Evolutionary conservation across 2,113 vertebrate species (phyloP).

Genomic region (Phrynosoma platyrhinos): DNA sequence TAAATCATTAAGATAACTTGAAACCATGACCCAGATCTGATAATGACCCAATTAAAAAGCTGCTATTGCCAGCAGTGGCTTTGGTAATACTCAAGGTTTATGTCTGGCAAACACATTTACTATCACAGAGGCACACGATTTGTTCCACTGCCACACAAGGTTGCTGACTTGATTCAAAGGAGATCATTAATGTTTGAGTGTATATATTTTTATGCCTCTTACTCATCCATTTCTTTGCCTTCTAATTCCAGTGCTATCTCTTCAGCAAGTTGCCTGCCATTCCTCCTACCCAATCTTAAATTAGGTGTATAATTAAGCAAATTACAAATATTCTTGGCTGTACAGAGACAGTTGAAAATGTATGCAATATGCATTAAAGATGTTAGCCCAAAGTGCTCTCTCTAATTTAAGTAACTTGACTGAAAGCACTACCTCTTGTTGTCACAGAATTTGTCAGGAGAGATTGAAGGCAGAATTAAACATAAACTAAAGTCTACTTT

Average conservation of each 20-base stretch:
- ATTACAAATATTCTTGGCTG: not conserved
- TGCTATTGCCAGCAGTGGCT: not conserved
- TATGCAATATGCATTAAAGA: not conserved
- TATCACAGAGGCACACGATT: not conserved
- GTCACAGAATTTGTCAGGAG: too few relatives aligned
- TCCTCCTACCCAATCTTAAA: not conserved
- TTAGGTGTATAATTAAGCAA: not conserved
- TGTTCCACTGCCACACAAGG: not conserved
- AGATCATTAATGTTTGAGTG: not conserved
- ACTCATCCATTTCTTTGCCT: not conserved
- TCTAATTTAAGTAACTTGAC: not conserved
- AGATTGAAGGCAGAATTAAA: too few relatives aligned
- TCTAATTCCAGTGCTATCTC: conserved; percentile 1
- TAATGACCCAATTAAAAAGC: not conserved
- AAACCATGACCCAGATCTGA: not conserved
- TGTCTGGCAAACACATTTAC: not conserved
- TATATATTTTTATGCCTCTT: not conserved
- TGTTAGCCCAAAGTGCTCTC: not conserved
- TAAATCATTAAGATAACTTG: conserved; percentile 32
- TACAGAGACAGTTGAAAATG: not conserved
- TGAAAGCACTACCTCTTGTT: not conserved
- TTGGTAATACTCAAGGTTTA: conserved; percentile 10
- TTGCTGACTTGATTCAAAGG: conserved; percentile 7
- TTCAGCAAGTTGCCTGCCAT: not conserved
- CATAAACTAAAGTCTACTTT: too few relatives aligned